phyloP scores from a whole-genome alignment of 2,888 invertebrate genomes.

The Patella depressa region DNA sequence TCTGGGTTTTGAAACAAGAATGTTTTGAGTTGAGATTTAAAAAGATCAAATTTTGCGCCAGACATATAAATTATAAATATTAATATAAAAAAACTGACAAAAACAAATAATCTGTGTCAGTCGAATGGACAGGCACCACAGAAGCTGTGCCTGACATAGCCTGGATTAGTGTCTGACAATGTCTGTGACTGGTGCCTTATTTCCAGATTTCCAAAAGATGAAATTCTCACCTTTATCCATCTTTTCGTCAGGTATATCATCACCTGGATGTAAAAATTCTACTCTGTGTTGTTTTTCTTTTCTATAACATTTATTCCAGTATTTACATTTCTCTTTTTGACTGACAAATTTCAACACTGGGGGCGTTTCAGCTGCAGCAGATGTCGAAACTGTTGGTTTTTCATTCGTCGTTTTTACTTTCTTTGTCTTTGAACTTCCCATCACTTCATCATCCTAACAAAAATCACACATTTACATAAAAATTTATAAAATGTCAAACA shows the following conservation, averaged over 20 bases:
- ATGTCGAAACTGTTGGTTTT: conserved; percentile 9
- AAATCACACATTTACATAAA: too few relatives aligned
- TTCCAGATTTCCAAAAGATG: neutral
- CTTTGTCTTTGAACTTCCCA: conserved; percentile 16
- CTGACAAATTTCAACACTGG: conserved; percentile 8
- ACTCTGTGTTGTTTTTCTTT: conserved; percentile 77
- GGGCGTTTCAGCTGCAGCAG: conserved; percentile 6
- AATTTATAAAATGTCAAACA: too few relatives aligned
- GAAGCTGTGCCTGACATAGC: too few relatives aligned
- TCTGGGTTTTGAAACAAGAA: too few relatives aligned
- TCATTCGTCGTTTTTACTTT: conserved; percentile 15
- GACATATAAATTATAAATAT: too few relatives aligned
- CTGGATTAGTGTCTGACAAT: too few relatives aligned
- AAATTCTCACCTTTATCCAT: neutral
- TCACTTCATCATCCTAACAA: neutral
- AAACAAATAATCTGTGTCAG: too few relatives aligned
- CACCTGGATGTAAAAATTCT: conserved; percentile 78
- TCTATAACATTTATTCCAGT: conserved; percentile 78
- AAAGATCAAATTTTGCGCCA: too few relatives aligned
- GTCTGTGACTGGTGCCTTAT: too few relatives aligned
- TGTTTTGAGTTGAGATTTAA: too few relatives aligned
- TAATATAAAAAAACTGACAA: too few relatives aligned
- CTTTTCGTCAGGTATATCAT: conserved; percentile 72
- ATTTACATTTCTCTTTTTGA: conserved; percentile 74
- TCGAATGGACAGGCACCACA: too few relatives aligned